phyloP scores from a whole-genome alignment of 30 jellyfish, hydroid and myxozoan species.

The Sanderia malayensis region DNA sequence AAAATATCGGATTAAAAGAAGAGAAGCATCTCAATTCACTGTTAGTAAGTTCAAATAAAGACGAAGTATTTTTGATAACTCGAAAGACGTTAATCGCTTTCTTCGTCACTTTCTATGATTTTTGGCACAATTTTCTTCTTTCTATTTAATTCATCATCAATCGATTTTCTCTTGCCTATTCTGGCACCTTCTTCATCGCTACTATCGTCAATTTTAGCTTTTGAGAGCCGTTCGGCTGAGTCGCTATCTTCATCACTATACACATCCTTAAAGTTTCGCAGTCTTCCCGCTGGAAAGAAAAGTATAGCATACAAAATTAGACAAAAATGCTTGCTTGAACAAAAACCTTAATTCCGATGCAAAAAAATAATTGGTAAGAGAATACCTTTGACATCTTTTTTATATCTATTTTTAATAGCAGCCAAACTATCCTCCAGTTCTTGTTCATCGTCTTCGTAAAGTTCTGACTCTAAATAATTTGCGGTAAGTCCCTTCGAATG shows the following conservation, averaged over 20 bases:
- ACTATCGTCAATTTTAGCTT: conserved; percentile 79
- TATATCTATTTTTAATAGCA: conserved; percentile 79
- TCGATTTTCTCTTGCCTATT: conserved; percentile 50
- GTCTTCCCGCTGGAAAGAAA: conserved; percentile 50
- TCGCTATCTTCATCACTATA: conserved; percentile 90
- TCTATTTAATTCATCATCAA: conserved; percentile 59
- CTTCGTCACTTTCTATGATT: conserved; percentile 79
- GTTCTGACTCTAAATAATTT: conserved; percentile 74
- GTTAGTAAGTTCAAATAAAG: background rate
- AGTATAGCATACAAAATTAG: no score
- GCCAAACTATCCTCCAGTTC: conserved; percentile 92
- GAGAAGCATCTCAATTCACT: no score
- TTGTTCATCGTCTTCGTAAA: conserved; percentile 84
- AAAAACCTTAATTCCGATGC: no score
- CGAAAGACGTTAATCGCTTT: conserved; percentile 18
- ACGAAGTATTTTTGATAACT: no score
- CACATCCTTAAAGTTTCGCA: conserved; percentile 46
- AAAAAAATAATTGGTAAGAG: no score
- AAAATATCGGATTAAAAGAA: no score
- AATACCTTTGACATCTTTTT: conserved; percentile 61
- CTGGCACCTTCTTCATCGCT: conserved; percentile 82
- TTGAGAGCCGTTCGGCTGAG: conserved; percentile 56
- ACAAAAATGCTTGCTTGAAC: no score
- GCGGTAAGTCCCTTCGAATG: conserved; percentile 87
- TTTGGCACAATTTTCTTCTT: conserved; percentile 62